Base-by-base conservation (phyloP, 2,888 invertebrate genomes). In the Argyresthia goedartella region DNA sequence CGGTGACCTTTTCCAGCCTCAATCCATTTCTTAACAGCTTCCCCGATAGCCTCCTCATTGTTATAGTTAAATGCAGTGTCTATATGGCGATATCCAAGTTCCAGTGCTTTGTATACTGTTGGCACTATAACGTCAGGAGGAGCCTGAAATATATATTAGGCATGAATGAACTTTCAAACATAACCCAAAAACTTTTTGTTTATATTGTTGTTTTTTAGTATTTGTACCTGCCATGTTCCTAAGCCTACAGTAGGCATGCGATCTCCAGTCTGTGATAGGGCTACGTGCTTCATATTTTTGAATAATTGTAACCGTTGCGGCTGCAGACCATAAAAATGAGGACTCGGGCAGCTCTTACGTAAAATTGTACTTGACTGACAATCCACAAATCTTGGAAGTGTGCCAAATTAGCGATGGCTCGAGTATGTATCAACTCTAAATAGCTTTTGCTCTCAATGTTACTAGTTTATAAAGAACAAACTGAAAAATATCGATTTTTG, bases 61-160 rank as follows among this genome's bases (percentile, higher is more conserved):
- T 91, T 90, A 65, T 95, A 95, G 76, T 92, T 91, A 66, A 91
- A 91, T 34, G 94, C 94, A 10, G 94, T 94, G 68, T 95, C 94
- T 59, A 92, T 92, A 59, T 93, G 93, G 58, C 92, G 88, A 65
- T 94, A 95, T 34, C 94, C 94, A 57, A 81, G 74, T 49, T 92
- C 88, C 55, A 95, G 73, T 33, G 94, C 93, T 52, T 81, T 81
- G 51, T 87, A 81, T 0, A 94, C 88, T 8, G 89, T 90, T 10
- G 75, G 69, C 69, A 91, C 90, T 39, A 92, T 88, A 59, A 92
- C 91, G 57, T 91, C 88, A 6, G 90, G 73, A 57, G 89, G 87
- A 35, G 91, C 90, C 91, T 91, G 60, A 50, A 56, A 53, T 48
- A 36, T 49, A 53, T 39, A 58, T 43, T 44, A 52, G 34, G 33